Conservation (phyloP, 2,888 invertebrate genomes). For the Cantharis rufa region DNA sequence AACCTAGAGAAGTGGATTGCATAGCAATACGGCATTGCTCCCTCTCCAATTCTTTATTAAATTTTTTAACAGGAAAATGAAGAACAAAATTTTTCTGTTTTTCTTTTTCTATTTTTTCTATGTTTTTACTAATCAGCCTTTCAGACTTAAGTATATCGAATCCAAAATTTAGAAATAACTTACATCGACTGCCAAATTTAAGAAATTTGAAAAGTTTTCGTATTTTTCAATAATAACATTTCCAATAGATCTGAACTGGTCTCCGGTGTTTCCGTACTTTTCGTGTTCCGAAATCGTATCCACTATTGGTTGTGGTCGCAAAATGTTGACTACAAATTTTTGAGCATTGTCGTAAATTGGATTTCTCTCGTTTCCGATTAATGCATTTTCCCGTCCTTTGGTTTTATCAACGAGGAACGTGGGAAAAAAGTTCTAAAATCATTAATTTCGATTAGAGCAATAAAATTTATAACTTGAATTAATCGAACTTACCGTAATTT, state of each 20-base stretch:
- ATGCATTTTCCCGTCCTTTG: constrained; percentile 45
- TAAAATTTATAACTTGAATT: not conserved
- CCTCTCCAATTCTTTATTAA: too few species aligned
- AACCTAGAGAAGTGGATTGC: too few species aligned
- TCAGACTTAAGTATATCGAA: too few species aligned
- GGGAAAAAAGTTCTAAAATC: not conserved
- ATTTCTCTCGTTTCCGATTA: constrained; percentile 46
- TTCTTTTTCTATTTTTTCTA: too few species aligned
- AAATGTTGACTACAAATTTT: constrained; percentile 44
- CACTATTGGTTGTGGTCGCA: constrained; percentile 68
- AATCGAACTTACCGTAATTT: not conserved
- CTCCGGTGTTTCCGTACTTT: constrained; percentile 78
- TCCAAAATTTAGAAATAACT: constrained; percentile 24
- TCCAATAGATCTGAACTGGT: constrained; percentile 67
- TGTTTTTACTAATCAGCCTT: too few species aligned
- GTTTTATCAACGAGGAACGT: constrained; percentile 18
- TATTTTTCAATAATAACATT: constrained; percentile 69
- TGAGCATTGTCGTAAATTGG: constrained; percentile 48
- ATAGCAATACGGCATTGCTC: too few species aligned
- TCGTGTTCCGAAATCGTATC: constrained; percentile 77
- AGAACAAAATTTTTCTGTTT: too few species aligned
- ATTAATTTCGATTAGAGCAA: not conserved
- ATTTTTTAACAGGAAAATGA: too few species aligned
- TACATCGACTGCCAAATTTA: constrained; percentile 50
- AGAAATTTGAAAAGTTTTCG: constrained; percentile 60